A percentile compares a stretch with the other conserved stretches of the same genome.
Evolutionary conservation across 2,888 invertebrate species (phyloP).

Genomic region (Perithous albicinctus): DNA sequence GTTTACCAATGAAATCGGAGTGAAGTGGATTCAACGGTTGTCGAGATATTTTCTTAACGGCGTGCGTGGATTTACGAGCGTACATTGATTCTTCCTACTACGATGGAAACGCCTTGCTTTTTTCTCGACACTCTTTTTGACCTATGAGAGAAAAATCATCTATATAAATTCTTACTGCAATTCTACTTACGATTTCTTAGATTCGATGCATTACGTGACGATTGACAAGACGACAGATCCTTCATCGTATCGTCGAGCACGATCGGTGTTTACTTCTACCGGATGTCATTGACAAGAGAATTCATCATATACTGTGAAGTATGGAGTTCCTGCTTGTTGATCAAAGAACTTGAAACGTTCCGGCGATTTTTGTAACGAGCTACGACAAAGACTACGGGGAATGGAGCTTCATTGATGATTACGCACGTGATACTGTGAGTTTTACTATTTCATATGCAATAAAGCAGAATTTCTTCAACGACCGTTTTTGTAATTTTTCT

Average conservation of each 20-base stretch:
- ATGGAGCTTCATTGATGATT: constrained; percentile 61
- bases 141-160: not conserved
- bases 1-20: not conserved
- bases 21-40: constrained; percentile 27
- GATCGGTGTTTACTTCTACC: constrained; percentile 6
- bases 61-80: constrained; percentile 53
- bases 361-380: constrained; percentile 9
- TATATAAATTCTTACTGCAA: constrained; percentile 1
- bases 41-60: constrained; percentile 23
- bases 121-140: not conserved
- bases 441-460: not conserved
- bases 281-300: constrained; percentile 25
- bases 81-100: constrained; percentile 33
- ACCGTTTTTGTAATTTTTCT: not conserved
- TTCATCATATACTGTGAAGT: constrained; percentile 10
- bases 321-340: constrained; percentile 28
- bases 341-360: constrained; percentile 24
- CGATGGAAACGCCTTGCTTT: constrained; percentile 22
- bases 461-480: not conserved
- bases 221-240: not conserved
- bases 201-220: constrained; percentile 51
- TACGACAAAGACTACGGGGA: constrained; percentile 36
- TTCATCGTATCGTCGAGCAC: constrained; percentile 29
- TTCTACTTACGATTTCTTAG: constrained; percentile 52
- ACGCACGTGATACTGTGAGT: constrained; percentile 53